A percentile compares a stretch with the other conserved stretches of the same genome.
Evolutionary conservation across 2,797 vertebrate genomes (phyloP).

Genomic region (Alca torda): DNA sequence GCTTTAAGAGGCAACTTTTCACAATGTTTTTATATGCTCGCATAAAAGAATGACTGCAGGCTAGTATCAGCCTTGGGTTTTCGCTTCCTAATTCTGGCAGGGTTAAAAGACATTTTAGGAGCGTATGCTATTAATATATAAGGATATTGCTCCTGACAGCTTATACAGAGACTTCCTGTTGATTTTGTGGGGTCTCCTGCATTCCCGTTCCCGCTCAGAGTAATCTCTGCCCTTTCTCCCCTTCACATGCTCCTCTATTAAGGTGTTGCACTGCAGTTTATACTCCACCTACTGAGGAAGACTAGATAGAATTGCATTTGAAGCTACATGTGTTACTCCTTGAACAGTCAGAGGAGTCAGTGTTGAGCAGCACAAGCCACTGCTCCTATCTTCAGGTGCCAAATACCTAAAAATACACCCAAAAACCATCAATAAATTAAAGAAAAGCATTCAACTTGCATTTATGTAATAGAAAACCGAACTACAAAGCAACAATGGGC

Average conservation of each 20-base stretch:
- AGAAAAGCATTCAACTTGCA: slow-evolving; percentile 70
- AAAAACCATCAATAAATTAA: slow-evolving; percentile 73
- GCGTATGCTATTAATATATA: neutral
- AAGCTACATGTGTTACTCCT: neutral
- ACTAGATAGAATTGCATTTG: neutral
- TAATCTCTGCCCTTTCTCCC: neutral
- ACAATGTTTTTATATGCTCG: neutral
- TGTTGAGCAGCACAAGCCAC: slow-evolving; percentile 65
- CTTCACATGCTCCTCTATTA: neutral
- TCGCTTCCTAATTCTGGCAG: neutral
- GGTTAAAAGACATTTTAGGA: neutral
- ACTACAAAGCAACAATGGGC: slow-evolving; percentile 74
- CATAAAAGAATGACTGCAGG: neutral
- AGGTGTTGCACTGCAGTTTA: neutral
- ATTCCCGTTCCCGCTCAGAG: neutral
- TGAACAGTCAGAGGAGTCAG: slow-evolving; percentile 66
- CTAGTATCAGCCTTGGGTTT: neutral
- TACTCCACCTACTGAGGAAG: neutral
- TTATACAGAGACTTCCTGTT: neutral
- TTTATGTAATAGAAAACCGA: slow-evolving; percentile 75
- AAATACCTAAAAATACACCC: slow-evolving; percentile 65
- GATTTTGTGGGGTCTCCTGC: neutral
- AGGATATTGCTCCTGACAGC: neutral
- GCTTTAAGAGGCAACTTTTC: neutral
- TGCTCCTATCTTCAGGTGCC: slow-evolving; percentile 42